Base-by-base conservation (phyloP, 2,797 vertebrate species). In the Poeciliopsis paucimaculata region DNA sequence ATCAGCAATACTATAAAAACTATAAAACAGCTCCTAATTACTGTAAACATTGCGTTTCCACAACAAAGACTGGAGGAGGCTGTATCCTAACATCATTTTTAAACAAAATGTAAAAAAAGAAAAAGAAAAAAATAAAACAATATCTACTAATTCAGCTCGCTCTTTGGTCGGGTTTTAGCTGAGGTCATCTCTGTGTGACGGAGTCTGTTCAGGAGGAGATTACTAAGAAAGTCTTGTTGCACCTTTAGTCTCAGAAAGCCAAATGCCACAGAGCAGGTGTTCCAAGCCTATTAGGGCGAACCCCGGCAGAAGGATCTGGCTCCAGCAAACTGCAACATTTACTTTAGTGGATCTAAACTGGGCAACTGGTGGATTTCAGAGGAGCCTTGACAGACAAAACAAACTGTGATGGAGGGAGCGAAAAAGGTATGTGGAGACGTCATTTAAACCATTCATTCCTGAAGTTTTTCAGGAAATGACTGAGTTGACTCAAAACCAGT, bases 241-340 rank as follows among this genome's bases (percentile, higher is more conserved):
- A 82, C 78, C 78, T 88, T 84, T 84, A 86, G 88, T 84, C 85
- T 85, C 84, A 89, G 76, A 75, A 86, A 84, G 84, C 81, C 82
- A 91, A 93, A 91, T 85, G 88, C 86, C 74, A 74, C 83, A 70
- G 87, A 92, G 84, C 90, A 92, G 90, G 90, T 93, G 91, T 92
- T 87, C 81, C 81, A 74, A 89, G 88, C 85, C 92, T 89, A 90
- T 90, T 91, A 87, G 77, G 28, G 60, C 49, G 73, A 47, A 39
- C 39, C 15, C 60, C 13, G 78, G 73, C 84, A 86, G 82, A 41
- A 79, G 57, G 84, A 82, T 80, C 62, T 60, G 71, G 41, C 70
- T 73, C 78, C 71, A 66, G 16, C 73, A 28, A 47, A 84, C 74
- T 77, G 53, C 70, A 43, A 28, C 77, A 73, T 80, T 87, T 76